Percentiles rank a stretch among this genome's conserved stretches.
These are phyloP conservation scores for Dufourea novaeangliae DNA, from an alignment of 1,140 invertebrate species.

Conservation along the genomic window DNA sequence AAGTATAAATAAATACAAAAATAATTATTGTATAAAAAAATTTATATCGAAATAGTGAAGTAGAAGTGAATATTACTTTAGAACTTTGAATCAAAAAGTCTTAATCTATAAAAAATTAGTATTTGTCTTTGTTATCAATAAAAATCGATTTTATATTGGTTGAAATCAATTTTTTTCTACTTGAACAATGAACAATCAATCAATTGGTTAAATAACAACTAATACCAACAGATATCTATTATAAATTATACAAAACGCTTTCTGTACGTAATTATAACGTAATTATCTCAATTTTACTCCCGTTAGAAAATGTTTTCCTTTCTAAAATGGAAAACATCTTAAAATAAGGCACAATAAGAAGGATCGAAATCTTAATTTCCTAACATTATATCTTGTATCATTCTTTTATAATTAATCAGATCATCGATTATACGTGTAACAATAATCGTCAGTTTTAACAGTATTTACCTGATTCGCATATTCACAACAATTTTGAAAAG, in stretches of 20 bases:
- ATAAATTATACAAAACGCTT: background rate
- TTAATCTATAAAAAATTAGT: background rate
- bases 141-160: conserved; percentile 1
- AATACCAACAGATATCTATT: background rate
- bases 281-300: conserved; percentile 24
- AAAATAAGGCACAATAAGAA: conserved; percentile 15
- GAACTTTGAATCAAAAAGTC: background rate
- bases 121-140: conserved; percentile 3
- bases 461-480: background rate
- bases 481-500: background rate
- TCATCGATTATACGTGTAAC: background rate
- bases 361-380: conserved; percentile 7
- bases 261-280: conserved; percentile 3
- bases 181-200: conserved; percentile 12
- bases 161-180: background rate
- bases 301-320: background rate
- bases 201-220: background rate
- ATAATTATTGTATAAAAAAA: background rate
- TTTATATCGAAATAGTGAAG: background rate
- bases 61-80: background rate
- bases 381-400: background rate
- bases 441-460: conserved; percentile 12
- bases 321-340: background rate
- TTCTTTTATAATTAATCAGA: background rate
- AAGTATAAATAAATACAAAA: background rate